phyloP scores from a whole-genome alignment of 2,888 invertebrate genomes.

The Marasmarcha lunaedactyla region DNA sequence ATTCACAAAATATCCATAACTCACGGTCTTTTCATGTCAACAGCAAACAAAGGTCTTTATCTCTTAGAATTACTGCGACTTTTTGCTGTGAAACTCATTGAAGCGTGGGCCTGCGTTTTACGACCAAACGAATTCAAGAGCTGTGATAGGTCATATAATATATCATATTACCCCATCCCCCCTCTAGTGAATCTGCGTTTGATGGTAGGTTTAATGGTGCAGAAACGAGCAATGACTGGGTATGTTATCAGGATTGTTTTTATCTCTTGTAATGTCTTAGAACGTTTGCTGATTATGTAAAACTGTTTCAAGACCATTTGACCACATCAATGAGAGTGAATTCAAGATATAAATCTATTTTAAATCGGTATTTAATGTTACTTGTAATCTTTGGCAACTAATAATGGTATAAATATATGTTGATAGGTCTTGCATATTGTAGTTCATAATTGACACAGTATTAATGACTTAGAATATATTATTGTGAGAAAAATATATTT shows the following conservation, averaged over 20 bases:
- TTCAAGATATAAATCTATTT: too few species aligned
- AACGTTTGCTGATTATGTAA: background rate
- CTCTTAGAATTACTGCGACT: constrained; percentile 18
- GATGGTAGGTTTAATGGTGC: constrained; percentile 32
- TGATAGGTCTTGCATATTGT: too few species aligned
- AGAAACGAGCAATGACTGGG: constrained; percentile 18
- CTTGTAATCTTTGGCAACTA: too few species aligned
- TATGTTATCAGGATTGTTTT: background rate
- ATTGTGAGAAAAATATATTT: too few species aligned
- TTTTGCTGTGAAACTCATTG: constrained; percentile 23
- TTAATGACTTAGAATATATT: too few species aligned
- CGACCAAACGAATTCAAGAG: constrained; percentile 15
- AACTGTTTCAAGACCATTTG: too few species aligned
- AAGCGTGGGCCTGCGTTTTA: constrained; percentile 30
- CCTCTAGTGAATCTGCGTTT: constrained; percentile 25
- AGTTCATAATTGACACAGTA: too few species aligned
- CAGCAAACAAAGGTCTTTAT: constrained; percentile 28
- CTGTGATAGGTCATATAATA: constrained; percentile 23
- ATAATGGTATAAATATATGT: too few species aligned
- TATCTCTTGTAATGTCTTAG: background rate
- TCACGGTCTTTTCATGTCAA: constrained; percentile 22
- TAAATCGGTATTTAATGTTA: too few species aligned
- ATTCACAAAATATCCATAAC: constrained; percentile 10
- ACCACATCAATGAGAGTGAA: too few species aligned
- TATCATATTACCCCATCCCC: constrained; percentile 25